Conservation (phyloP, 1,140 invertebrate genomes). For the Heterodera schachtii region DNA sequence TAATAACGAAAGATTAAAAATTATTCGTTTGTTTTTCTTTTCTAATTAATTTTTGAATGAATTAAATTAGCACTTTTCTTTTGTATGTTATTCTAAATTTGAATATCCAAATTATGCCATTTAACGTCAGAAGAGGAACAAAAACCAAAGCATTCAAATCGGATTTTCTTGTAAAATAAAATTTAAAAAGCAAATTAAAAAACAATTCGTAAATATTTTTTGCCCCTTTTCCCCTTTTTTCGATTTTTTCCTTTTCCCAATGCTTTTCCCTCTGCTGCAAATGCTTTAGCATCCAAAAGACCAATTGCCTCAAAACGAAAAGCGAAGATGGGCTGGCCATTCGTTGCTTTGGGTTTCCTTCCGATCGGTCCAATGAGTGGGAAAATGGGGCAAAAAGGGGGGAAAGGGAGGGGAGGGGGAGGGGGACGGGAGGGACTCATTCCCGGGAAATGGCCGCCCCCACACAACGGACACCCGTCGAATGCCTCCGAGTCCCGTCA, state of each 20-base stretch:
- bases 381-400: no score
- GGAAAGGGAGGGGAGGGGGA: no score
- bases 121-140: no score
- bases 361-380: not conserved
- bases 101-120: not conserved
- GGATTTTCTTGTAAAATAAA: no score
- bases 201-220: no score
- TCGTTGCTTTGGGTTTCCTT: not conserved
- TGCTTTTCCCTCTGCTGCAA: not conserved
- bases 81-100: conserved; percentile 4
- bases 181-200: no score
- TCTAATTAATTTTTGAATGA: no score
- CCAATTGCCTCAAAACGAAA: not conserved
- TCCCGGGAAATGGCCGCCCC: conserved; percentile 15
- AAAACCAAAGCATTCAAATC: no score
- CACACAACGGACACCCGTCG: conserved; percentile 2
- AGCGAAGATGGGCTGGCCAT: no score
- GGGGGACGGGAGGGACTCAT: not conserved
- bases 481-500: not conserved
- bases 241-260: not conserved
- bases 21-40: no score
- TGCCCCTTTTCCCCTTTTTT: not conserved
- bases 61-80: not conserved
- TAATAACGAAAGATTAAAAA: no score
- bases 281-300: not conserved